A percentile compares a stretch with the other conserved stretches of the same genome.
phyloP scores from a whole-genome alignment of 2,113 vertebrate genomes.

The Tragulus kanchil region DNA sequence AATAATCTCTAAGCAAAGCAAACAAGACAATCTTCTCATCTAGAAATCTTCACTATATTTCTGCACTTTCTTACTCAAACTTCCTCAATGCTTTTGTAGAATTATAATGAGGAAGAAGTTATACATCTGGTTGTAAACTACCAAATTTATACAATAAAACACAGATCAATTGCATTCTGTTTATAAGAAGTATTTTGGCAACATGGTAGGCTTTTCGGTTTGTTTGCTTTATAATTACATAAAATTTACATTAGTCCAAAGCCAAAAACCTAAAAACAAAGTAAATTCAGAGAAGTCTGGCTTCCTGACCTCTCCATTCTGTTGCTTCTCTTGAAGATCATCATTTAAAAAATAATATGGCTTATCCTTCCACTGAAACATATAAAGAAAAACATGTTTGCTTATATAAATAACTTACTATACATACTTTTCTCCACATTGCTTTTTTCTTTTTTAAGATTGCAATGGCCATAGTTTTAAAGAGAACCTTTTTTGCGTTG shows the following conservation, averaged over 20 bases:
- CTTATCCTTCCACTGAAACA: constrained; percentile 12
- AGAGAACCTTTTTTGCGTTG: not conserved
- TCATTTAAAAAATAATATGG: not conserved
- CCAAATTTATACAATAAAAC: not conserved
- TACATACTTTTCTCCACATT: not conserved
- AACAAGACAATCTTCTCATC: not conserved
- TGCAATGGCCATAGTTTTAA: not conserved
- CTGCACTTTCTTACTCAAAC: not conserved
- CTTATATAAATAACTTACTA: constrained; percentile 1
- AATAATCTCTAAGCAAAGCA: not conserved
- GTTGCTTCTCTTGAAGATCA: not conserved
- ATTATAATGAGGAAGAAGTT: not conserved
- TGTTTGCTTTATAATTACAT: not conserved
- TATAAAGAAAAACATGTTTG: constrained; percentile 33
- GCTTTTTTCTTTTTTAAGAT: not conserved
- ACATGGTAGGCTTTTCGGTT: not conserved
- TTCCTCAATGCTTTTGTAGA: not conserved
- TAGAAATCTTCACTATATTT: not conserved
- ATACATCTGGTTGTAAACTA: not conserved
- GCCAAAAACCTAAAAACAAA: constrained; percentile 25
- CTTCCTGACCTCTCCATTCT: not conserved
- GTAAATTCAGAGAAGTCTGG: not conserved
- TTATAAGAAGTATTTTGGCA: not conserved
- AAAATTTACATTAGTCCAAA: constrained; percentile 33
- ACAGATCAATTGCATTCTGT: not conserved